Percentiles rank a stretch among this genome's conserved stretches.
Conservation (phyloP, 2,113 vertebrate genomes). For the Galemys pyrenaicus region DNA sequence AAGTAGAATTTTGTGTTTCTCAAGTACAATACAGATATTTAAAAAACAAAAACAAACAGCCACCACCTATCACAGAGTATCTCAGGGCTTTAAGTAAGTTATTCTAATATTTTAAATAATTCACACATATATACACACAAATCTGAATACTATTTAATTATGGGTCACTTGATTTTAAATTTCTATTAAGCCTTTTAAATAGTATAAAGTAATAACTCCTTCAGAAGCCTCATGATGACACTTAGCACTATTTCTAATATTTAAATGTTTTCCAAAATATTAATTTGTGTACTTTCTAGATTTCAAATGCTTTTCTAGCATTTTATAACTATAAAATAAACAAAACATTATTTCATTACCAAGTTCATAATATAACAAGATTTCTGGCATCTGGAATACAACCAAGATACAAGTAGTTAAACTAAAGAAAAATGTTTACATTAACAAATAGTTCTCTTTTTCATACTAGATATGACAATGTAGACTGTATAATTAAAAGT, state of each 20-base stretch:
- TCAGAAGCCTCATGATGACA: background rate
- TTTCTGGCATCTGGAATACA: background rate
- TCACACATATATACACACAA: background rate
- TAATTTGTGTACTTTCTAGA: background rate
- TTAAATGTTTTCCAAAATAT: background rate
- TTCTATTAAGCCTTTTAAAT: background rate
- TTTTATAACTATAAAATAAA: background rate
- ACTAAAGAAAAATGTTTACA: background rate
- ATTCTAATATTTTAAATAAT: background rate
- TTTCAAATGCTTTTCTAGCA: background rate
- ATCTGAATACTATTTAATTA: background rate
- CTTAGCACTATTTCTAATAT: background rate
- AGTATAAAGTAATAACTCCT: background rate
- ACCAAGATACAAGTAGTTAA: background rate
- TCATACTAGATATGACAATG: background rate
- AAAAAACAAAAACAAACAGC: background rate
- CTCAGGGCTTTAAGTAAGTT: background rate
- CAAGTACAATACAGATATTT: background rate
- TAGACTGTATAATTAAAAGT: background rate
- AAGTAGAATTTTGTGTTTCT: constrained; percentile 29
- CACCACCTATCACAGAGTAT: background rate
- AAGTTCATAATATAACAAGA: background rate
- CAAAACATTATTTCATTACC: background rate
- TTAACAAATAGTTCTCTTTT: background rate
- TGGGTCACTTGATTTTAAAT: constrained; percentile 10